Base-by-base conservation (phyloP, 1,140 invertebrate genomes). In the Drosophila subobscura region DNA sequence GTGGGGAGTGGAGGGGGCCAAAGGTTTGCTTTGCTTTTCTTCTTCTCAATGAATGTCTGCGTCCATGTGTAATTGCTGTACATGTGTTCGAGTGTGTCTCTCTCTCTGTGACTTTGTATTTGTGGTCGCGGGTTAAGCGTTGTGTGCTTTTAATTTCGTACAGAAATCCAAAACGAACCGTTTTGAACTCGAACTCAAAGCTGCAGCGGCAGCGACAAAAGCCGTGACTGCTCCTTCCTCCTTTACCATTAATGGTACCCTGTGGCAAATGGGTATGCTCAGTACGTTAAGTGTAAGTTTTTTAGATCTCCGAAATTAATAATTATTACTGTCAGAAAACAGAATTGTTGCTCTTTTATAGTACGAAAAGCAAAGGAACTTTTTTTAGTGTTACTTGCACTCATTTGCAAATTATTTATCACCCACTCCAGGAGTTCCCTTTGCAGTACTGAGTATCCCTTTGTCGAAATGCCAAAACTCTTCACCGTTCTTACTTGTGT, bases 61-160 rank as follows among this genome's bases (percentile, higher is more conserved):
- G 50, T 16, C 10, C 14, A 29, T 27, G 33, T 72, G 40, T 53
- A 50, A 33, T 33, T 71, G 55, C 42, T 64, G 61, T 63, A 25
- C 55, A 27, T 49, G 45, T 56, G 50, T 73, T 16, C 20, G 66
- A 46, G 8, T 52, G 55, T 57, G 14, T 66, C 29, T 56, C 41
- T 57, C 40, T 56, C 12, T 33, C 37, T 33, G 37, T 63, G 42
- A 53, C 16, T 20, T 20, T 33, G 55, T 77, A 45, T 55, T 49
- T 54, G 60, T 65, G 45, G 56, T 66, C 66, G 50, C 67, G 72
- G 77, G 77, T 57, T 74, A 73, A 73, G 67, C 60, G 61, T 60
- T 57, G 57, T 37, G 54, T 77, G 77, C 73, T 78, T 88, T 86
- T 81, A 65, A 86, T 86, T 86, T 88, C 73, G 66, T 72, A 84